Conservation (phyloP, 2,888 invertebrate species). For the Sepiola atlantica region DNA sequence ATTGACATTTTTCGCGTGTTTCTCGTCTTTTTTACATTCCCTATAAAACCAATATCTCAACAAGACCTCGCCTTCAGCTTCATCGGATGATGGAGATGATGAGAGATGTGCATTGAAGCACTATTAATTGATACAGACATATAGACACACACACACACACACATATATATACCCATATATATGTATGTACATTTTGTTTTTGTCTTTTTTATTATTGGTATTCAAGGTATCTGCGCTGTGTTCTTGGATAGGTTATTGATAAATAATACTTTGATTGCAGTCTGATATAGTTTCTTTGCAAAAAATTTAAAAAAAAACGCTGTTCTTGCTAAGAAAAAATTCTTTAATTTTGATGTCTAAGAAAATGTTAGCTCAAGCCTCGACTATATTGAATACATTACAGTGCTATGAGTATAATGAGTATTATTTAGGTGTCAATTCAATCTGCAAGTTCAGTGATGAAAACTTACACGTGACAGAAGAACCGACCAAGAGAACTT, state of each 20-base stretch:
- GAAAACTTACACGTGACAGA: no score
- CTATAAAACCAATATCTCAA: conserved; percentile 6
- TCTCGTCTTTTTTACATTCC: not conserved
- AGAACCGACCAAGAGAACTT: no score
- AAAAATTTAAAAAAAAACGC: not conserved
- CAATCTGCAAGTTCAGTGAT: no score
- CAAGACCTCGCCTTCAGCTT: conserved; percentile 16
- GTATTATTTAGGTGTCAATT: no score
- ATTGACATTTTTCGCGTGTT: not conserved
- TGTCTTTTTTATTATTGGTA: not conserved
- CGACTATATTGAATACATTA: not conserved
- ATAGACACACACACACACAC: no score
- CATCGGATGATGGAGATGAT: not conserved
- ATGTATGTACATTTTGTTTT: not conserved
- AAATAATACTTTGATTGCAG: not conserved
- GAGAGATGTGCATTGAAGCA: not conserved
- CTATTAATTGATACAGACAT: conserved; percentile 19
- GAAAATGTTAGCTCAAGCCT: not conserved
- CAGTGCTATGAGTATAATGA: no score
- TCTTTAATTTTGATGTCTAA: not conserved
- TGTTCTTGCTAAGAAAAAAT: not conserved
- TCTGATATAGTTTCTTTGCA: not conserved
- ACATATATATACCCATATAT: not conserved
- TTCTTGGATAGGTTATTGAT: not conserved
- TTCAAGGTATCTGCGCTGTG: not conserved